Evolutionary conservation across 2,113 vertebrate species (phyloP).

Genomic region (Oceanites oceanicus): DNA sequence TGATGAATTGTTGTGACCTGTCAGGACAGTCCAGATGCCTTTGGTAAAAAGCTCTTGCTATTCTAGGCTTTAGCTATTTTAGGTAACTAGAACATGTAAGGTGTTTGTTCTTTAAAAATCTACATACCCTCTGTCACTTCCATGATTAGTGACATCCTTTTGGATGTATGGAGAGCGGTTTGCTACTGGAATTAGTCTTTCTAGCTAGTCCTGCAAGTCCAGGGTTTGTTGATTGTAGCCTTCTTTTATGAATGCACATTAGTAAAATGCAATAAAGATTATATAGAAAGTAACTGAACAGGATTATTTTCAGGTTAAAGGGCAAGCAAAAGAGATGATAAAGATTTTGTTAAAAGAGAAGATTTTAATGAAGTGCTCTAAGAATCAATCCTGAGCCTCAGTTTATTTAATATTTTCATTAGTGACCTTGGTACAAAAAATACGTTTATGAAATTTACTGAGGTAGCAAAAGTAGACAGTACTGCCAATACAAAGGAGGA

Average conservation of each 20-base stretch:
- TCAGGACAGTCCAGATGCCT: neutral
- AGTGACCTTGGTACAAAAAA: neutral
- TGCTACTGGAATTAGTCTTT: neutral
- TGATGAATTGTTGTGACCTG: neutral
- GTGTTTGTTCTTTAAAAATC: neutral
- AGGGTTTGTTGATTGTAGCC: neutral
- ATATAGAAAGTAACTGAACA: neutral
- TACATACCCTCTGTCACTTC: neutral
- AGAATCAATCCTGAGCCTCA: neutral
- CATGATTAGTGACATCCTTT: neutral
- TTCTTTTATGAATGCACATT: neutral
- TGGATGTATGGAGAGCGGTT: neutral
- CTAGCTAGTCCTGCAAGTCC: neutral
- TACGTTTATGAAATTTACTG: neutral
- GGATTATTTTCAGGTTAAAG: neutral
- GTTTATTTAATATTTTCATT: slow-evolving; percentile 4
- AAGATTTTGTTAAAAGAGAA: neutral
- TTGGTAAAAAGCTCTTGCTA: neutral
- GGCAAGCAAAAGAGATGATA: neutral
- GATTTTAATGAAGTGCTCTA: neutral
- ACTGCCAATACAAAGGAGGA: neutral
- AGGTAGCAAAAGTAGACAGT: neutral
- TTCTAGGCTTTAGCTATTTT: neutral
- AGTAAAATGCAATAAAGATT: neutral
- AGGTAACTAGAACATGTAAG: neutral